These are phyloP conservation scores for Rachycentron canadum DNA, from an alignment of 2,797 vertebrate species.

Conservation along the genomic window DNA sequence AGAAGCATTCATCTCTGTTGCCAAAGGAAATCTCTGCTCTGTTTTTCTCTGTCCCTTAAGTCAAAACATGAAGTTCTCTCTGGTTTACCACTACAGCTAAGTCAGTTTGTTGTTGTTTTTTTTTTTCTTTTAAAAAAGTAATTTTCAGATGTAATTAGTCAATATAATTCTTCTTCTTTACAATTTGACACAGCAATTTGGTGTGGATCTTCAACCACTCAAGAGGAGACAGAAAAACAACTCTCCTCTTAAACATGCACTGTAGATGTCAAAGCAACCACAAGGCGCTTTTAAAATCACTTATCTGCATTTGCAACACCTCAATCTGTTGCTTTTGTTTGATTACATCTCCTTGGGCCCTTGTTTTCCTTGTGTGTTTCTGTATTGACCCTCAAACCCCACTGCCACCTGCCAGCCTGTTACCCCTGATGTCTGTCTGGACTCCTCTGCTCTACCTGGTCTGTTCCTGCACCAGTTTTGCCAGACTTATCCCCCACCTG, in stretches of 20 bases:
- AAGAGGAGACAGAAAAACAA: not conserved
- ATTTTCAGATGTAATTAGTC: not conserved
- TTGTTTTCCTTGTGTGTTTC: too few relatives aligned
- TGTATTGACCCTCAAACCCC: too few relatives aligned
- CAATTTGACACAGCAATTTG: slow-evolving; percentile 9
- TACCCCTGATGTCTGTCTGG: too few relatives aligned
- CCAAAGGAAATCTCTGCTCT: slow-evolving; percentile 17
- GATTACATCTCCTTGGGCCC: too few relatives aligned
- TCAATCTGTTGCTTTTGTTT: slow-evolving; percentile 1
- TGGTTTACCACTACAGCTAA: not conserved
- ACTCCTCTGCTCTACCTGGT: too few relatives aligned
- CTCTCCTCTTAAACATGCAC: not conserved
- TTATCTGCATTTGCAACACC: not conserved
- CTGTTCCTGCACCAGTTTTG: too few relatives aligned
- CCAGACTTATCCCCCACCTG: too few relatives aligned
- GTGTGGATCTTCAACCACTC: slow-evolving; percentile 7
- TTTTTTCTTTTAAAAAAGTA: not conserved
- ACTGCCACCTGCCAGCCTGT: too few relatives aligned
- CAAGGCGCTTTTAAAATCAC: not conserved
- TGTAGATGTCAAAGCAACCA: slow-evolving; percentile 3
- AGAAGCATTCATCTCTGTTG: slow-evolving; percentile 34
- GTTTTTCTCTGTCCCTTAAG: slow-evolving; percentile 8
- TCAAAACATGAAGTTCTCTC: slow-evolving; percentile 32
- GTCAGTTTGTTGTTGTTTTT: not conserved
- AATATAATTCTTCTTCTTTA: not conserved